Conservation (phyloP, 64 coral and sea anemone genomes). For the Dendronephthya gigantea region DNA sequence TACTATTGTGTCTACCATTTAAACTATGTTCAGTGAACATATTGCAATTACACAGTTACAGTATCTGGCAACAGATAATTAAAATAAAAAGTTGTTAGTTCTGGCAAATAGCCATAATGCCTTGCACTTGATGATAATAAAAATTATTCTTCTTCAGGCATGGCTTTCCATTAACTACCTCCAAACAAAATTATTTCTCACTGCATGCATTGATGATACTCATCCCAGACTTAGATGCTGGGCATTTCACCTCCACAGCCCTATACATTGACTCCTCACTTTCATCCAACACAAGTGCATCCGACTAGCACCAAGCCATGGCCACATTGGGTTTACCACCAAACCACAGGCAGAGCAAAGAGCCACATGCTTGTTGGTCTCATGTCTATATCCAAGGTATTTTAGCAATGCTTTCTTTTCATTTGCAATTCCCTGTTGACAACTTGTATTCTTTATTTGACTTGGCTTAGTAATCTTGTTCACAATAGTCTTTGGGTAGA, state of each 20-base stretch:
- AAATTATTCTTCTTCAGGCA: too few relatives aligned
- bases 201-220: too few relatives aligned
- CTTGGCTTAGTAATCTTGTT: constrained; percentile 27
- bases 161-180: too few relatives aligned
- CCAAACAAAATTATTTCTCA: not conserved
- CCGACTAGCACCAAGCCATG: constrained; percentile 38
- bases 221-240: constrained; percentile 23
- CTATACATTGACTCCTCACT: too few relatives aligned
- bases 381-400: constrained; percentile 19
- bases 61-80: not conserved
- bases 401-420: constrained; percentile 23
- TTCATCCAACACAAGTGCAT: constrained; percentile 26
- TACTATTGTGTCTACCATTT: too few relatives aligned
- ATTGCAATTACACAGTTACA: too few relatives aligned
- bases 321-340: constrained; percentile 30
- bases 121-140: not conserved
- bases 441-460: constrained; percentile 23
- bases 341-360: constrained; percentile 10
- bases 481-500: constrained; percentile 32
- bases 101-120: not conserved
- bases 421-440: constrained; percentile 19
- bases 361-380: constrained; percentile 2
- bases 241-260: too few relatives aligned
- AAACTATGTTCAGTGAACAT: too few relatives aligned
- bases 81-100: not conserved